Conservation (phyloP, 2,113 vertebrate genomes). For the Rhea americana region DNA sequence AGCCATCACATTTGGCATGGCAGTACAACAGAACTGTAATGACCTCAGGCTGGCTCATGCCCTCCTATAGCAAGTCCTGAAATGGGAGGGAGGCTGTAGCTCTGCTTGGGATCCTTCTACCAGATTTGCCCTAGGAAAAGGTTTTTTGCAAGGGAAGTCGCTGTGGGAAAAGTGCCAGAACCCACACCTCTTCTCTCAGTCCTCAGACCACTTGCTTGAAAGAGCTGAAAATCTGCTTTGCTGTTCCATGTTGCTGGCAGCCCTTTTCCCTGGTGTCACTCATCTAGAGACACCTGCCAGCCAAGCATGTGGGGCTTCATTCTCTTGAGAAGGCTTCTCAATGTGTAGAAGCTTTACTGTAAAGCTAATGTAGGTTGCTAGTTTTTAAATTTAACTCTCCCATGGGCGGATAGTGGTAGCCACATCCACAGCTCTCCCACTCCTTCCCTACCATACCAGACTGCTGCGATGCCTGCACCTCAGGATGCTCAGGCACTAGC, state of each 20-base stretch:
- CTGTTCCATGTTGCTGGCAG: background rate
- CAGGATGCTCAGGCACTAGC: background rate
- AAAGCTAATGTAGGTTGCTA: background rate
- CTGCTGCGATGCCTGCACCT: accelerated
- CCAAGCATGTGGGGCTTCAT: background rate
- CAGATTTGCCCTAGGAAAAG: background rate
- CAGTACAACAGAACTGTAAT: background rate
- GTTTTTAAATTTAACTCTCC: background rate
- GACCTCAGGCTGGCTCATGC: background rate
- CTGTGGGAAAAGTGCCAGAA: background rate
- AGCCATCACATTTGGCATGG: background rate
- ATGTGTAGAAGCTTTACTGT: background rate
- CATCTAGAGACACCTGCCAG: background rate
- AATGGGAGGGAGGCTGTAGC: background rate
- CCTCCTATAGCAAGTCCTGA: background rate
- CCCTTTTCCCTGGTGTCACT: background rate
- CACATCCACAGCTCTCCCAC: background rate
- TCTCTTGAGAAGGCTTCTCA: background rate
- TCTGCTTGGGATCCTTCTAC: background rate
- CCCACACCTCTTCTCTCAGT: background rate
- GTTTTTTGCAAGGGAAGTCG: background rate
- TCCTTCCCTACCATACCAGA: background rate
- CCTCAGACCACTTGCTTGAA: background rate
- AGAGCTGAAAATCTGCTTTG: background rate
- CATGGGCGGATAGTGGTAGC: background rate